Evolutionary conservation across 2,888 invertebrate genomes (phyloP).

Genomic region (Callimorpha dominula): DNA sequence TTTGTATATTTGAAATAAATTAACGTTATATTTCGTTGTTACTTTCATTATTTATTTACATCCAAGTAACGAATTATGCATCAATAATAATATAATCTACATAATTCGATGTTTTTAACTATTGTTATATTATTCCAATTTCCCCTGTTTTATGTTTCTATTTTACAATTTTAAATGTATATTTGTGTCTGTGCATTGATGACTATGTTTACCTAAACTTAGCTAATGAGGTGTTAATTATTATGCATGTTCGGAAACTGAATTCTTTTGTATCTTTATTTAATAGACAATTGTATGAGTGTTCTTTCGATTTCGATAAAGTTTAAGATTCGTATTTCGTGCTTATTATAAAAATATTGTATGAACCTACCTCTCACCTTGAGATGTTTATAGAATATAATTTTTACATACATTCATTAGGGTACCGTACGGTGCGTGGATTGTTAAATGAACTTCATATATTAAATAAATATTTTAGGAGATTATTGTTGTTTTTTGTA

Average conservation of each 20-base stretch:
- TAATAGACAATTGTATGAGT: slow-evolving; percentile 51
- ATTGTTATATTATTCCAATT: slow-evolving; percentile 31
- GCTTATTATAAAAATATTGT: slow-evolving; percentile 65
- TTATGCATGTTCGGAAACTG: slow-evolving; percentile 49
- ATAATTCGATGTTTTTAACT: slow-evolving; percentile 30
- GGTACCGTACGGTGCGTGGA: slow-evolving; percentile 74
- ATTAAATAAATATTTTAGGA: slow-evolving; percentile 77
- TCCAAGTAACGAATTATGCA: slow-evolving; percentile 19
- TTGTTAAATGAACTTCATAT: slow-evolving; percentile 74
- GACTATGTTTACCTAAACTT: slow-evolving; percentile 36
- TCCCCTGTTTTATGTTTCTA: slow-evolving; percentile 32
- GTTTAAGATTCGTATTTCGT: slow-evolving; percentile 61
- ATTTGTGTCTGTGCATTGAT: slow-evolving; percentile 28
- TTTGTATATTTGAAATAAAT: slow-evolving; percentile 52
- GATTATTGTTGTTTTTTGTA: slow-evolving; percentile 50
- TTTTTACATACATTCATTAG: slow-evolving; percentile 64
- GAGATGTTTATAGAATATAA: slow-evolving; percentile 57
- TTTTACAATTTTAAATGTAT: slow-evolving; percentile 36
- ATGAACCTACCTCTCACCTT: slow-evolving; percentile 65
- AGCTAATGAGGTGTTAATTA: slow-evolving; percentile 34
- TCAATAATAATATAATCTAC: slow-evolving; percentile 27
- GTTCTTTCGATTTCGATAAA: slow-evolving; percentile 50
- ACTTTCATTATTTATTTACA: slow-evolving; percentile 49
- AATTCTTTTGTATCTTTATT: slow-evolving; percentile 51
- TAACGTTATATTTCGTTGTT: slow-evolving; percentile 57